Percentiles rank a stretch among this genome's conserved stretches.
Conservation (phyloP, 2,113 vertebrate genomes). For the Podarcis raffonei region DNA sequence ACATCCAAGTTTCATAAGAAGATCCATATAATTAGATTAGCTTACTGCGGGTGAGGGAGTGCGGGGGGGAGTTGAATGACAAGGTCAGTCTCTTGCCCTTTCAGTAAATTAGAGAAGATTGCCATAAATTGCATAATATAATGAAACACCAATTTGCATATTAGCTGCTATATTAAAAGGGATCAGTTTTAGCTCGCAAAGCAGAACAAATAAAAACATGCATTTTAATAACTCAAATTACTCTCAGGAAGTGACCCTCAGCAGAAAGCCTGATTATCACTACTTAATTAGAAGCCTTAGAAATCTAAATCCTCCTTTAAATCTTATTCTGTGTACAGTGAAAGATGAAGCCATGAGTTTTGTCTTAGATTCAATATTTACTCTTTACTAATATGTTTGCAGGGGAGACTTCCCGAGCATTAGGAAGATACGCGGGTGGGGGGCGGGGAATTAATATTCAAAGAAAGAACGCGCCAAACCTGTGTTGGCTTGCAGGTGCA, state of each 20-base stretch:
- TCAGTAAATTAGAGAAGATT: slow-evolving; percentile 98
- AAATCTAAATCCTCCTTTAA: slow-evolving; percentile 87
- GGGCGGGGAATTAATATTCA: slow-evolving; percentile 84
- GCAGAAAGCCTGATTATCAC: slow-evolving; percentile 94
- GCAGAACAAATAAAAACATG: slow-evolving; percentile 97
- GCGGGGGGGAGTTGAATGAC: slow-evolving; percentile 90
- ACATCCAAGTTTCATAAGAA: slow-evolving; percentile 81
- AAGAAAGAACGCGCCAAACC: slow-evolving; percentile 86
- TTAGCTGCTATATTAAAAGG: slow-evolving; percentile 98
- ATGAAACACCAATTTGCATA: slow-evolving; percentile 99
- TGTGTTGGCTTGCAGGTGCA: slow-evolving; percentile 94
- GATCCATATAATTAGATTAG: slow-evolving; percentile 90
- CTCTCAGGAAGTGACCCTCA: slow-evolving; percentile 95
- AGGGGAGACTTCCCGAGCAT: slow-evolving; percentile 87
- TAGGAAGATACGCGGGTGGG: slow-evolving; percentile 82
- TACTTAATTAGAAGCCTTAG: slow-evolving; percentile 98
- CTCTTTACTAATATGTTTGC: slow-evolving; percentile 96
- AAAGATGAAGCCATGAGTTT: slow-evolving; percentile 90
- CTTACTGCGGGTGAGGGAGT: slow-evolving; percentile 55
- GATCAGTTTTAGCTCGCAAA: slow-evolving; percentile 94
- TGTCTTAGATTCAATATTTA: slow-evolving; percentile 99
- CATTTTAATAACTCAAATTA: slow-evolving; percentile 99
- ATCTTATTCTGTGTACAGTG: slow-evolving; percentile 87
- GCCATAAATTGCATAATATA: slow-evolving; percentile 91
- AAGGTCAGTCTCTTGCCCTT: slow-evolving; percentile 95